A percentile compares a stretch with the other conserved stretches of the same genome.
phyloP scores from a whole-genome alignment of 2,797 vertebrate genomes.

The Coluber constrictor region DNA sequence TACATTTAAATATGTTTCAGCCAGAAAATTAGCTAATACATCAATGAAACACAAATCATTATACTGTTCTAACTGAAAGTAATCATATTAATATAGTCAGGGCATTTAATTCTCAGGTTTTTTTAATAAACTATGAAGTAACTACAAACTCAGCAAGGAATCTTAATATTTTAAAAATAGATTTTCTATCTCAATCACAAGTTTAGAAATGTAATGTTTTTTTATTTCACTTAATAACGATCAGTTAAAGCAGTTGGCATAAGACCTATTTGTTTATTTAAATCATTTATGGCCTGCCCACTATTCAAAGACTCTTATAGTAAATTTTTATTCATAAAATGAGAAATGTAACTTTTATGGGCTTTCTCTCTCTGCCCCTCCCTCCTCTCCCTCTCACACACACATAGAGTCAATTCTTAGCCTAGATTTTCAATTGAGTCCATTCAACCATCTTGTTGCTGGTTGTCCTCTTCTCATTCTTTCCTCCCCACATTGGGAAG shows the following conservation, averaged over 20 bases:
- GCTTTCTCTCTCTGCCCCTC: no score
- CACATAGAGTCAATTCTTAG: background rate
- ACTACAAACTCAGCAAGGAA: background rate
- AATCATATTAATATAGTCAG: background rate
- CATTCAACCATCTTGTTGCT: background rate
- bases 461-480: background rate
- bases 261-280: background rate
- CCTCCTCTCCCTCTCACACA: background rate
- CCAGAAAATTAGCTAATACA: background rate
- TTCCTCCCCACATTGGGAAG: background rate
- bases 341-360: background rate
- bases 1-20: background rate
- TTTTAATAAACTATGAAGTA: background rate
- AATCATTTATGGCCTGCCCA: background rate
- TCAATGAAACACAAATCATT: background rate
- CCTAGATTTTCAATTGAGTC: background rate
- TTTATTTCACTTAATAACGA: background rate
- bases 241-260: background rate
- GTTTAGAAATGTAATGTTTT: background rate
- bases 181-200: background rate
- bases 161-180: background rate
- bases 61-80: background rate
- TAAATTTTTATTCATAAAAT: background rate
- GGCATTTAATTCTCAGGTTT: background rate
- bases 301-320: background rate